phyloP scores from a whole-genome alignment of 2,888 invertebrate species.

The Lasioglossum figueresi region DNA sequence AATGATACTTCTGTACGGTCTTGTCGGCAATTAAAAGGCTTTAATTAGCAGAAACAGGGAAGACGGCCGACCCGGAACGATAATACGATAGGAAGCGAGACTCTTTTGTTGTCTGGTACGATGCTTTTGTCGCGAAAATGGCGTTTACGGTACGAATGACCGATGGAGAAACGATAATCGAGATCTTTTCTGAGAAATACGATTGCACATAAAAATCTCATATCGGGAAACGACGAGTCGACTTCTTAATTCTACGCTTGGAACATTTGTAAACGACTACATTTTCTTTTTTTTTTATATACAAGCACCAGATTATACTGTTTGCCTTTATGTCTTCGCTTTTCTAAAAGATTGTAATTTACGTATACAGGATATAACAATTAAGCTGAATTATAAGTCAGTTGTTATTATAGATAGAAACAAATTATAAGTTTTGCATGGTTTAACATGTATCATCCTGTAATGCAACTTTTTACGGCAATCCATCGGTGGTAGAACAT shows the following conservation, averaged over 20 bases:
- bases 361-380: too few species aligned
- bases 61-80: constrained; percentile 16
- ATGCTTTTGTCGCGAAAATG: constrained; percentile 24
- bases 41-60: constrained; percentile 40
- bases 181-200: not conserved
- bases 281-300: not conserved
- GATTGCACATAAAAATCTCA: not conserved
- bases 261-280: constrained; percentile 19
- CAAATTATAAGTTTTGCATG: not conserved
- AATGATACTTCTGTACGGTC: constrained; percentile 18
- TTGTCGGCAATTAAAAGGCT: constrained; percentile 30
- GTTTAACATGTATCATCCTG: not conserved
- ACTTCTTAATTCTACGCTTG: constrained; percentile 13
- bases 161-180: constrained; percentile 44
- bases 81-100: constrained; percentile 25
- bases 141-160: constrained; percentile 19
- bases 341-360: too few species aligned
- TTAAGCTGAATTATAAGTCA: too few species aligned
- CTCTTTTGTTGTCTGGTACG: constrained; percentile 29
- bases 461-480: too few species aligned
- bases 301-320: not conserved
- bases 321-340: not conserved
- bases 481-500: too few species aligned
- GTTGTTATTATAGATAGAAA: not conserved
- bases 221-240: constrained; percentile 21